phyloP scores from a whole-genome alignment of 2,797 vertebrate genomes.

The Sylvia borin region DNA sequence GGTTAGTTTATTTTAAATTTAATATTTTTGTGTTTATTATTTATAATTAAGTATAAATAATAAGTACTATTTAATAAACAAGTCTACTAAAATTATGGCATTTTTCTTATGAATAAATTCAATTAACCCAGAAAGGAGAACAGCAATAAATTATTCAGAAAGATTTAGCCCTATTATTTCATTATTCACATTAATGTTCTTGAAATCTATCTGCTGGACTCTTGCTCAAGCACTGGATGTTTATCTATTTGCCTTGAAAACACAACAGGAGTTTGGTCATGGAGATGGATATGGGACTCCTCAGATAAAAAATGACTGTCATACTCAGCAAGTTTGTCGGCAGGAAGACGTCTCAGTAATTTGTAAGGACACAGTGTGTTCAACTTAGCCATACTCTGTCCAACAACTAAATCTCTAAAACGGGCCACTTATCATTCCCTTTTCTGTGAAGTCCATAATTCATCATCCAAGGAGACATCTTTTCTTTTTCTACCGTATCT shows the following conservation, averaged over 20 bases:
- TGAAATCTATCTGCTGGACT: not conserved
- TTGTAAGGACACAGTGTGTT: not conserved
- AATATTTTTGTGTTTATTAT: too few species aligned
- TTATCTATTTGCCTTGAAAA: not conserved
- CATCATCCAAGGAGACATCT: not conserved
- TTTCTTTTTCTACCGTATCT: not conserved
- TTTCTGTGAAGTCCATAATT: not conserved
- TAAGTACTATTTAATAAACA: not conserved
- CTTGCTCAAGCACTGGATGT: not conserved
- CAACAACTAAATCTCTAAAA: not conserved
- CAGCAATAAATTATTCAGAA: not conserved
- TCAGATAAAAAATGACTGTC: not conserved
- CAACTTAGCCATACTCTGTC: not conserved
- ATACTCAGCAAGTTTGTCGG: not conserved
- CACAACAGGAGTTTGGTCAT: not conserved
- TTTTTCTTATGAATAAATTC: not conserved
- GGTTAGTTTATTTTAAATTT: not conserved
- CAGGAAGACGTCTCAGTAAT: not conserved
- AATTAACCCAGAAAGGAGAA: not conserved
- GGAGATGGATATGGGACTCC: not conserved
- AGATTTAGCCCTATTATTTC: not conserved
- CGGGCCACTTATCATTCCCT: not conserved
- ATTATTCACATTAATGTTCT: not conserved
- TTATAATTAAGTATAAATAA: not conserved
- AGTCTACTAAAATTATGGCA: not conserved